These are phyloP conservation scores for Microcaecilia unicolor DNA, from an alignment of 2,797 vertebrate species.

Conservation along the genomic window DNA sequence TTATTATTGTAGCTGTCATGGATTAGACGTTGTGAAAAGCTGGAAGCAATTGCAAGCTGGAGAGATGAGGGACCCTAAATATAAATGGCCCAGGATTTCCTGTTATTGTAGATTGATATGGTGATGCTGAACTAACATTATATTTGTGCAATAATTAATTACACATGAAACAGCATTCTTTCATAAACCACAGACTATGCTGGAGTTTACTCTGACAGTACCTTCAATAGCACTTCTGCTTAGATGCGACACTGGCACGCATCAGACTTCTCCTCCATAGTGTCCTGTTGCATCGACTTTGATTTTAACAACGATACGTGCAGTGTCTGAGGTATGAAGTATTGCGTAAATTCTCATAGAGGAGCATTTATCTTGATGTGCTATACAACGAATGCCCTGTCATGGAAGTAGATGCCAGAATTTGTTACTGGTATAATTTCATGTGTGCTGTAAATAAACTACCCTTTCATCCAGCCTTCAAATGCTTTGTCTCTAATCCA, in stretches of 20 bases:
- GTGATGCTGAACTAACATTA: constrained; percentile 35
- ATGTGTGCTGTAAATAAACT: too few species aligned
- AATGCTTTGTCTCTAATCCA: too few species aligned
- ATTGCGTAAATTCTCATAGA: constrained; percentile 8
- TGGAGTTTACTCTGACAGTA: constrained; percentile 32
- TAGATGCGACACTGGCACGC: too few species aligned
- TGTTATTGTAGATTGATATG: constrained; percentile 44
- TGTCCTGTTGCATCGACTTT: constrained; percentile 17
- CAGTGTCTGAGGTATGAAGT: constrained; percentile 26
- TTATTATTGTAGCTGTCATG: constrained; percentile 31
- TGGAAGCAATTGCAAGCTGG: constrained; percentile 43
- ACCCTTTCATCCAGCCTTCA: too few species aligned
- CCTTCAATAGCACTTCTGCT: constrained; percentile 37
- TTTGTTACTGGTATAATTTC: too few species aligned
- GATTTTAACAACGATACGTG: constrained; percentile 5
- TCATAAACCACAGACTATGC: constrained; percentile 31
- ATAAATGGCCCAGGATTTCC: constrained; percentile 48
- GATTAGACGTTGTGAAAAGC: constrained; percentile 30
- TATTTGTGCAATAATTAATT: constrained; percentile 42
- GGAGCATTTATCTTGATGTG: constrained; percentile 9
- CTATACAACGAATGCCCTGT: too few species aligned
- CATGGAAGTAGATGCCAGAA: too few species aligned
- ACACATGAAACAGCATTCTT: constrained; percentile 39
- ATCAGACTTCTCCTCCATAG: constrained; percentile 14
- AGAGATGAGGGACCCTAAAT: constrained; percentile 36